Percentiles rank a stretch among this genome's conserved stretches.
These are phyloP conservation scores for Leucopsar rothschildi DNA, from an alignment of 2,113 vertebrate species.

Conservation along the genomic window DNA sequence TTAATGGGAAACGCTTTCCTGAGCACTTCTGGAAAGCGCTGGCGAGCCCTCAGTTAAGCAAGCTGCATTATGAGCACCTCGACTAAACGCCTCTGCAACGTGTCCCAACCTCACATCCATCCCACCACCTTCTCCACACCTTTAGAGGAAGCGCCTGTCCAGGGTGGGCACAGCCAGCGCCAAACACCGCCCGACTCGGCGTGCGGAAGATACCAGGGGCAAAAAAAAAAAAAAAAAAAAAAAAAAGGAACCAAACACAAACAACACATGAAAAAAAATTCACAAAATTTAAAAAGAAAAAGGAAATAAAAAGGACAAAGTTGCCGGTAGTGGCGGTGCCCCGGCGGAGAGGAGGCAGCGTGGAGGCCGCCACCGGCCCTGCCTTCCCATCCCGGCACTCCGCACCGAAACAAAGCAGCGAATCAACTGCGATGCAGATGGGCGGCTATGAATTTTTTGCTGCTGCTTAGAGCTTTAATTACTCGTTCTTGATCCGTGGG, in stretches of 20 bases:
- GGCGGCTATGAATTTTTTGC: constrained; percentile 73
- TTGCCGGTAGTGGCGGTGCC: neutral
- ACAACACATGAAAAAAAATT: neutral
- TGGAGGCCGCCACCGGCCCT: neutral
- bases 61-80: neutral
- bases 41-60: neutral
- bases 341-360: neutral
- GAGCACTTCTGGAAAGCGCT: constrained; percentile 5
- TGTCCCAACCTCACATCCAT: neutral
- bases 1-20: neutral
- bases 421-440: constrained; percentile 60
- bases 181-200: neutral
- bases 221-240: neutral
- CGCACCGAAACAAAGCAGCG: constrained; percentile 62
- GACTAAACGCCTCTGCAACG: neutral
- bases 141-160: neutral
- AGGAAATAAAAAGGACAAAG: neutral
- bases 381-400: constrained; percentile 45
- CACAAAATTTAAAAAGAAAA: neutral
- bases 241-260: neutral
- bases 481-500: constrained; percentile 80
- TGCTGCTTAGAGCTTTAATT: constrained; percentile 80
- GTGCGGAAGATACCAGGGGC: rapidly evolving
- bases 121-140: neutral
- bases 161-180: neutral